phyloP scores from a whole-genome alignment of 2,113 vertebrate species.

The Pycnonotus jocosus region DNA sequence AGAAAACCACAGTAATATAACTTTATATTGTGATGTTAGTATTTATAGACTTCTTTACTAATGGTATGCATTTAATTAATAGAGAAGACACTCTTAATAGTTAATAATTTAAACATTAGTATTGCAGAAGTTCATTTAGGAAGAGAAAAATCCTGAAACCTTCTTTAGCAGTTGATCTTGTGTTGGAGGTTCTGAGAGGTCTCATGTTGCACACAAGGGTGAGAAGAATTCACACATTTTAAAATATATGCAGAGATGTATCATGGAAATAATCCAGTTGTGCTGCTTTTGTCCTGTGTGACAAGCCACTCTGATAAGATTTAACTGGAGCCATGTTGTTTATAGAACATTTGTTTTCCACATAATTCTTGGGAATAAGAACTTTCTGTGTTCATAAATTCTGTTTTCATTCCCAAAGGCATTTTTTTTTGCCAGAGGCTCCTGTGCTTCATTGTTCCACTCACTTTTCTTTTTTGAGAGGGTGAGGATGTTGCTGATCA shows the following conservation, averaged over 20 bases:
- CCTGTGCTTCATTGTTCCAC: accelerated
- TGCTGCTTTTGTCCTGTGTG: neutral
- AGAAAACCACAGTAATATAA: neutral
- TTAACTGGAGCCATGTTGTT: neutral
- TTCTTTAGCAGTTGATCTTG: neutral
- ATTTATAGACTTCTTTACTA: neutral
- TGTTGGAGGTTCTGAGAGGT: neutral
- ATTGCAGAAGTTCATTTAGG: neutral
- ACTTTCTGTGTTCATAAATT: neutral
- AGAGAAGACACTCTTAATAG: neutral
- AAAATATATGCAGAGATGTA: neutral
- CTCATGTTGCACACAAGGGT: neutral
- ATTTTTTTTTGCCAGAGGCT: neutral
- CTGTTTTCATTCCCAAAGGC: neutral
- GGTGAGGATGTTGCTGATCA: neutral
- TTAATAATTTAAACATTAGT: neutral
- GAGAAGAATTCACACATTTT: neutral
- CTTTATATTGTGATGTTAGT: neutral
- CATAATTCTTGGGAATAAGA: neutral
- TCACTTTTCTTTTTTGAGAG: neutral
- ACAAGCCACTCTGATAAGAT: neutral
- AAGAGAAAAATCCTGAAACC: neutral
- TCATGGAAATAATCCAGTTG: neutral
- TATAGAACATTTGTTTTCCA: neutral
- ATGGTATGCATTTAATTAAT: neutral